A percentile compares a stretch with the other conserved stretches of the same genome.
Conservation (phyloP, 2,797 vertebrate genomes). For the Threskiornis aethiopicus region DNA sequence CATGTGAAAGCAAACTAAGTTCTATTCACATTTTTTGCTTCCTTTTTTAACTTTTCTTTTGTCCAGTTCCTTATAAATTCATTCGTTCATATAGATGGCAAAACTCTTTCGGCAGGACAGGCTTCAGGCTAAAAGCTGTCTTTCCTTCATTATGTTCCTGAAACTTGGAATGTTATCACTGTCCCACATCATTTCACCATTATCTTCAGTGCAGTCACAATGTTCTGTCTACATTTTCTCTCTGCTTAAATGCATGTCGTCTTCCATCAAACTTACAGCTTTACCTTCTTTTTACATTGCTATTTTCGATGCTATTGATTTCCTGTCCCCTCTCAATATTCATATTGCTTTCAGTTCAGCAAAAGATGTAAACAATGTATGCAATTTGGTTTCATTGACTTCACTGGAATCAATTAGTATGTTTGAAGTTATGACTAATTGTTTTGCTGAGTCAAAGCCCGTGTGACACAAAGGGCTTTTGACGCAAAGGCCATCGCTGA, state of each 20-base stretch:
- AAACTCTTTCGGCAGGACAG: not conserved
- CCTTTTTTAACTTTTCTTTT: not conserved
- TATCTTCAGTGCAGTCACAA: not conserved
- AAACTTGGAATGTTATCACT: not conserved
- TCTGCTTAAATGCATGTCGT: not conserved
- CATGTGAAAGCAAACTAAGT: not conserved
- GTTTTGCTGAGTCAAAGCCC: not conserved
- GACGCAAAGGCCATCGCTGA: not conserved
- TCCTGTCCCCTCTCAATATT: not conserved
- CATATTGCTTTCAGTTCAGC: not conserved
- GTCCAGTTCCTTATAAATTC: not conserved
- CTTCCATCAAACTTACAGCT: not conserved
- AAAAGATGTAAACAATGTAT: not conserved
- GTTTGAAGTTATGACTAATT: not conserved
- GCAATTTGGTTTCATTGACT: not conserved
- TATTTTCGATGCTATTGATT: not conserved
- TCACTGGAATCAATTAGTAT: not conserved
- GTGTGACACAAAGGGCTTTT: not conserved
- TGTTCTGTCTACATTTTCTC: not conserved
- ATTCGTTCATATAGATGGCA: not conserved
- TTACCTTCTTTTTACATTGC: not conserved
- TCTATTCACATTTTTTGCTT: not conserved
- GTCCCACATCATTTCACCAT: not conserved
- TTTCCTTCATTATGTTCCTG: not conserved
- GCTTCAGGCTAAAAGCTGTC: not conserved